phyloP scores from a whole-genome alignment of 2,797 vertebrate genomes.

The Parambassis ranga region DNA sequence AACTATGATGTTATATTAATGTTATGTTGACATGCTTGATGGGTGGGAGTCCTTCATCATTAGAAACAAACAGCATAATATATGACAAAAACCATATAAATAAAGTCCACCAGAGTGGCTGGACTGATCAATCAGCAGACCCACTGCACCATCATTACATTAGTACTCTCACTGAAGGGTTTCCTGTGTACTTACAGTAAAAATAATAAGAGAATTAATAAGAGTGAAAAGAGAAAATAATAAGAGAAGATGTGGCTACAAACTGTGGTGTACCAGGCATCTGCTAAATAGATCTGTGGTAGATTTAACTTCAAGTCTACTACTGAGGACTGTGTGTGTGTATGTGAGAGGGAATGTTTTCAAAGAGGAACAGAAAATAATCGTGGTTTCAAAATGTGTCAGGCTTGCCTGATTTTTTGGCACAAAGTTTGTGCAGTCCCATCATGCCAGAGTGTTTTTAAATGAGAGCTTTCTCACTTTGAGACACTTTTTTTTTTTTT shows the following conservation, averaged over 20 bases:
- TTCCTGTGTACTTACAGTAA: neutral
- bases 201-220: neutral
- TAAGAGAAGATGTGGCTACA: slow-evolving; percentile 6
- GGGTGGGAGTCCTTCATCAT: too few relatives aligned
- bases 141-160: neutral
- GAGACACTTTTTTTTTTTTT: neutral
- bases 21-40: too few relatives aligned
- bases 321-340: slow-evolving; percentile 7
- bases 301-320: neutral
- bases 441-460: neutral
- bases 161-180: neutral
- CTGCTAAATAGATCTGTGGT: slow-evolving; percentile 55
- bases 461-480: neutral
- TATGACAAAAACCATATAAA: too few relatives aligned
- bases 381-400: slow-evolving; percentile 35
- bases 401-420: slow-evolving; percentile 1
- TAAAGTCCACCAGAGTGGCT: neutral
- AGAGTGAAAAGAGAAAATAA: neutral
- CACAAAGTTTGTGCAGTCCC: neutral
- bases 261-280: slow-evolving; percentile 37
- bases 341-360: slow-evolving; percentile 17
- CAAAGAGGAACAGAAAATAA: slow-evolving; percentile 30
- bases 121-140: neutral
- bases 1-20: too few relatives aligned
- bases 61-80: too few relatives aligned